Conservation (phyloP, 2,797 vertebrate species). For the Limnodromus scolopaceus region DNA sequence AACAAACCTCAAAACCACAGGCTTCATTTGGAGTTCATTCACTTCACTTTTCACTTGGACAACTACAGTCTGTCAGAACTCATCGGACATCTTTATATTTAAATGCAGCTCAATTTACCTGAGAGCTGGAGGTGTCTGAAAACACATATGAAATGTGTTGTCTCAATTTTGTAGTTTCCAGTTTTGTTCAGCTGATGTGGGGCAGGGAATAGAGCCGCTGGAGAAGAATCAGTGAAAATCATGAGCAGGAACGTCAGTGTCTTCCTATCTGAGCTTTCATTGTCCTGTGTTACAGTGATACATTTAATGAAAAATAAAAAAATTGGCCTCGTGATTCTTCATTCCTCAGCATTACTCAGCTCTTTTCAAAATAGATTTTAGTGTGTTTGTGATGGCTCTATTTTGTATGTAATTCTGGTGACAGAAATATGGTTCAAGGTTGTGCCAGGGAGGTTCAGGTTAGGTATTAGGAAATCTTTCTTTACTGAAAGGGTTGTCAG, state of each 20-base stretch:
- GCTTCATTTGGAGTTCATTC: background rate
- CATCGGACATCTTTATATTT: background rate
- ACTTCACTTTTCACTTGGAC: background rate
- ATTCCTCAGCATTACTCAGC: background rate
- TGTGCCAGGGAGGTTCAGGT: too few species aligned
- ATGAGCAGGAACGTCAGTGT: background rate
- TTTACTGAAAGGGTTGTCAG: too few species aligned
- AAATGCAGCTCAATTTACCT: background rate
- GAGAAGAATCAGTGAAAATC: background rate
- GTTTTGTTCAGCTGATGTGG: background rate
- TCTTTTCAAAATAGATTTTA: constrained; percentile 4
- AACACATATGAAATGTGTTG: rapidly evolving
- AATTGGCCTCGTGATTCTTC: background rate
- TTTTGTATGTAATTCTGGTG: constrained; percentile 4
- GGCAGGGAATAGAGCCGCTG: background rate
- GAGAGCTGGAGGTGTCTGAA: background rate
- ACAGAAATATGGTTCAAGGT: constrained; percentile 20
- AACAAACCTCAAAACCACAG: background rate
- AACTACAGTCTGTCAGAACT: background rate
- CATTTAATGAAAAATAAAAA: constrained; percentile 25
- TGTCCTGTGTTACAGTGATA: background rate
- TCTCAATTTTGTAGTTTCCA: background rate
- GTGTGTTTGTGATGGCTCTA: constrained; percentile 3
- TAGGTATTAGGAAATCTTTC: too few species aligned
- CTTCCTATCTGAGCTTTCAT: background rate